Conservation (phyloP, 1,140 invertebrate species). For the Pectinophora gossypiella region DNA sequence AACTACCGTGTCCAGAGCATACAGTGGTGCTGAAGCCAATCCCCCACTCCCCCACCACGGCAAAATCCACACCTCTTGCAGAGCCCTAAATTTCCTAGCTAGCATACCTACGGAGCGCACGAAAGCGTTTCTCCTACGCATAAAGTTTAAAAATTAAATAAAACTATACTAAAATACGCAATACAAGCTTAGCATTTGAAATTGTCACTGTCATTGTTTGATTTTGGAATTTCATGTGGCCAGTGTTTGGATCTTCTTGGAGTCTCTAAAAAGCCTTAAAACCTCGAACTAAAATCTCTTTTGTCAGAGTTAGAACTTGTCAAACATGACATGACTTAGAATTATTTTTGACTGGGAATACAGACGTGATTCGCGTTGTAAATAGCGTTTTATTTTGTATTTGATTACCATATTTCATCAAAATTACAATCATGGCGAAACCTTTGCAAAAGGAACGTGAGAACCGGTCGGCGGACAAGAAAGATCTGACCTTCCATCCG, state of each 20-base stretch:
- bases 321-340: background rate
- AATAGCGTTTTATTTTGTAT: too few relatives aligned
- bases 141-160: slow-evolving; percentile 40
- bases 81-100: slow-evolving; percentile 48
- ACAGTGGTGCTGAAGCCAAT: slow-evolving; percentile 41
- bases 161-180: slow-evolving; percentile 22
- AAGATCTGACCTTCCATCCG: slow-evolving; percentile 50
- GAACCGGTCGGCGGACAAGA: slow-evolving; percentile 55
- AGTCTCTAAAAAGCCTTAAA: background rate
- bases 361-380: background rate
- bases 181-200: background rate
- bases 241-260: background rate
- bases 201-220: slow-evolving; percentile 1
- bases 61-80: slow-evolving; percentile 56
- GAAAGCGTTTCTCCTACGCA: slow-evolving; percentile 50
- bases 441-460: slow-evolving; percentile 57
- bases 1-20: slow-evolving; percentile 50
- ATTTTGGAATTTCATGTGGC: background rate
- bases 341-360: background rate
- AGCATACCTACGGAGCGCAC: slow-evolving; percentile 37
- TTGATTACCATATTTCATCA: background rate
- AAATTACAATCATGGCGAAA: background rate
- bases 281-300: background rate
- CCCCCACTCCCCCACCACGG: slow-evolving; percentile 57
- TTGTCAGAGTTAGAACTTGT: background rate